Base-by-base conservation (phyloP, 2,888 invertebrate species). In the Vanessa cardui region DNA sequence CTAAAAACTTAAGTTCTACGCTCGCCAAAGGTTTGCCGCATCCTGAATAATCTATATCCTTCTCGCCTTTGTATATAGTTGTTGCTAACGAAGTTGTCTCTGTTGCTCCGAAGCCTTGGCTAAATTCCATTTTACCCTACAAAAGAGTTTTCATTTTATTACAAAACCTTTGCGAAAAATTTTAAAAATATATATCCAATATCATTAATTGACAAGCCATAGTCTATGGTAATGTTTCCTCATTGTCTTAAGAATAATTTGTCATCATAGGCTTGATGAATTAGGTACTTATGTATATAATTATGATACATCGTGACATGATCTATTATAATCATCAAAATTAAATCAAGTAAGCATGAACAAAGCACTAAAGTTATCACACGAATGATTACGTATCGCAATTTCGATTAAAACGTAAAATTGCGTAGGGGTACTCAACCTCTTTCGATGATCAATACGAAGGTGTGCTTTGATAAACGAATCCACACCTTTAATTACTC, bases 71-170 rank as follows among this genome's bases (percentile, higher is more conserved):
- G 6, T 85, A 77, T 0, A 87, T 87, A 0, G 83, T 75, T 0
- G 90, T 86, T 0, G 78, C 77, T 1, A 92, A 46, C 0, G 91
- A 83, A 0, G 89, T 86, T 0, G 92, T 91, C 68, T 92, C 92
- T 0, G 92, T 92, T 1, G 90, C 84, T 2, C 92, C 92, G 64
- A 83, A 92, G 2, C 92, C 92, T 84, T 92, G 92, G 58, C 83
- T 84, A 72, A 92, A 87, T 66, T 88, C 85, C 2, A 91, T 69
- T 8, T 83, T 80, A 49, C 76, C 81, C 92, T 92, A 78, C 9
- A 83, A 83, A 62, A 46, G 45, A 46, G 45, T 18, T n/a, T 0
- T 26, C 45, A 12, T 61, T 8, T 33, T 15, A 31, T 50, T 15
- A 76, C 0, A 39, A 4, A 4, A 39, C 39, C 2, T 26, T 26